Conservation (phyloP, 2,113 vertebrate genomes). For the Pardalotus punctatus region DNA sequence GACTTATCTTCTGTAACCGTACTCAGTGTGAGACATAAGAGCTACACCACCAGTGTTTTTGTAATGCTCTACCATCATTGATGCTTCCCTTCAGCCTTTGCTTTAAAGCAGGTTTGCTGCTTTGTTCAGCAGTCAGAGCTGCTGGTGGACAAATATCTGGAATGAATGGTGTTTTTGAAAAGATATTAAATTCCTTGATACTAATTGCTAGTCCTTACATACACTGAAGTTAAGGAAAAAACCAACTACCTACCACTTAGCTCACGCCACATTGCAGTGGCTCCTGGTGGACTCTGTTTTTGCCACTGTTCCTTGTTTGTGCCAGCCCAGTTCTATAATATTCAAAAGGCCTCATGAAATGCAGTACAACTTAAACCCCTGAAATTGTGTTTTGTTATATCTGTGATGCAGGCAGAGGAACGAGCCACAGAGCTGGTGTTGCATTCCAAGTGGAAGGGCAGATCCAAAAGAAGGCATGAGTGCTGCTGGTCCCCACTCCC, state of each 20-base stretch:
- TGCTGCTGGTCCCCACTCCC: fast-evolving
- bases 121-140: not conserved
- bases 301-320: not conserved
- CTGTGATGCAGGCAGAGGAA: not conserved
- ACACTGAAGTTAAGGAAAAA: not conserved
- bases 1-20: not conserved
- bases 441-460: not conserved
- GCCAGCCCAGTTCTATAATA: not conserved
- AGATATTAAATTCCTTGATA: not conserved
- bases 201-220: not conserved
- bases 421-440: fast-evolving
- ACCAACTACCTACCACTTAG: not conserved
- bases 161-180: not conserved
- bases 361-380: not conserved
- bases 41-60: not conserved
- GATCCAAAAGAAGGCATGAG: not conserved
- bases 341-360: not conserved
- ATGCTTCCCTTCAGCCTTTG: not conserved
- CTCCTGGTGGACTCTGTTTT: not conserved
- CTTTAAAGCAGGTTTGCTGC: not conserved
- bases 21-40: not conserved
- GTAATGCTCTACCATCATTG: not conserved
- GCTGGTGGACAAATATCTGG: not conserved
- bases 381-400: not conserved
- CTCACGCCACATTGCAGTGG: not conserved